Conservation (phyloP, 2,888 invertebrate species). For the Synanthedon formicaeformis region DNA sequence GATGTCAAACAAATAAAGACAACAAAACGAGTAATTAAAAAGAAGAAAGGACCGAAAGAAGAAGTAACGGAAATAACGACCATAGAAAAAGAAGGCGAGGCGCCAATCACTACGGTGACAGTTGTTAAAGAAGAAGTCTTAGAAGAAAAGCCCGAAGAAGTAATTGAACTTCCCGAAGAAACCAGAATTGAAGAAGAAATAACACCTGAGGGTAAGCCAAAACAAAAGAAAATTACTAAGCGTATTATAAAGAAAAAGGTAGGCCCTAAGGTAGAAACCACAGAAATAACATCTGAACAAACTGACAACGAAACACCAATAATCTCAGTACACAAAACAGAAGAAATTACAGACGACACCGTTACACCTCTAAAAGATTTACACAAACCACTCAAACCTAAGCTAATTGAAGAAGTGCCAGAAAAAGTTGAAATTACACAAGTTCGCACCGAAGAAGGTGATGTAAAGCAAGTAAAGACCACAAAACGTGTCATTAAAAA, state of each 20-base stretch:
- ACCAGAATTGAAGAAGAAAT: slow-evolving; percentile 8
- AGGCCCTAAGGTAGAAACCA: slow-evolving; percentile 18
- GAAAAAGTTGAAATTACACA: slow-evolving; percentile 6
- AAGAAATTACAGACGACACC: slow-evolving; percentile 9
- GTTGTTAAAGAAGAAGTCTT: slow-evolving; percentile 20
- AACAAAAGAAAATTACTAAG: slow-evolving; percentile 10
- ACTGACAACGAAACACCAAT: slow-evolving; percentile 22
- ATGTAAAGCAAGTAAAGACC: slow-evolving; percentile 27
- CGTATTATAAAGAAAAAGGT: slow-evolving; percentile 21
- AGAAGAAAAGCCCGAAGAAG: slow-evolving; percentile 22
- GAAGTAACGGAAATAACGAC: slow-evolving; percentile 49
- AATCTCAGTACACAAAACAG: slow-evolving; percentile 9
- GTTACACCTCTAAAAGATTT: slow-evolving; percentile 5
- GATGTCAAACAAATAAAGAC: slow-evolving; percentile 26
- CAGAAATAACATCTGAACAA: slow-evolving; percentile 20
- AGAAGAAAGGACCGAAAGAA: slow-evolving; percentile 37
- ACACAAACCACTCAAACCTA: slow-evolving; percentile 13
- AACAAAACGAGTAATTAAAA: slow-evolving; percentile 20
- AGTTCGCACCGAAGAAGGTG: slow-evolving; percentile 3
- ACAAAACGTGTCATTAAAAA: slow-evolving; percentile 53
- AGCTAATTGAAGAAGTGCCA: slow-evolving; percentile 1
- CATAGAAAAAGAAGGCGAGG: slow-evolving; percentile 28
- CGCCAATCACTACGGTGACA: slow-evolving; percentile 22
- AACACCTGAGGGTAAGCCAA: slow-evolving; percentile 2
- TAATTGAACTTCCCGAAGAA: slow-evolving; percentile 15